Base-by-base conservation (phyloP, 2,888 invertebrate species). In the Calliphora vomitoria region DNA sequence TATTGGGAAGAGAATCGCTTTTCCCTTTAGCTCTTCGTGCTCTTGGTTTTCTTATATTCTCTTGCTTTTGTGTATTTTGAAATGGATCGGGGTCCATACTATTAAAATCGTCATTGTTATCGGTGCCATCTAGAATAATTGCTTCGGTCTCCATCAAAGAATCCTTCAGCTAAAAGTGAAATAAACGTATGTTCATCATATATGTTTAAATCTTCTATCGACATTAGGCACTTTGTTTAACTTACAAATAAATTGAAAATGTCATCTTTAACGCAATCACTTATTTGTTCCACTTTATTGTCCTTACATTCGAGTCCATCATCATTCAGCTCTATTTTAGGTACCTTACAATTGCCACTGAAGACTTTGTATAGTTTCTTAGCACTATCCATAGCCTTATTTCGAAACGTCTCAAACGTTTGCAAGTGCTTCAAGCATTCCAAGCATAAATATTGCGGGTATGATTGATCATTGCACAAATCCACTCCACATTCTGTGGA, bases 31-130 rank as follows among this genome's bases (percentile, higher is more conserved):
- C 15, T 20, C 38, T 76, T 50, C 47, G 35, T 20, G 38, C 10
- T 64, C 74, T 74, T 20, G 62, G n/a, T 69, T 78, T 74, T 20
- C 58, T 60, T 25, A 62, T 47, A 60, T 55, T 47, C 15, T 78
- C 13, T 88, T 87, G n/a, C 10, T 83, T 78, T 55, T 64, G 71
- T 25, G 79, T 71, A 10, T 62, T 79, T 71, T 79, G 87, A 31
- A 89, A 88, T 20, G 92, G 92, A 88, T 92, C 92, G 0, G 92
- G 89, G 8, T 79, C 66, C 5, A 81, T 80, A 25, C 74, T 74
- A 60, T 76, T 78, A 4, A 72, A 47, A 47, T 78, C 84, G 1
- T 81, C 72, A 38, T 82, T 71, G 2, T 20, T 72, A 15, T 66
- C 64, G 25, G 82, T 25, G 1, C 74, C 10, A 6, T 88, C 85